Conservation (phyloP, 1,140 invertebrate species). For the Campoletis sonorensis region DNA sequence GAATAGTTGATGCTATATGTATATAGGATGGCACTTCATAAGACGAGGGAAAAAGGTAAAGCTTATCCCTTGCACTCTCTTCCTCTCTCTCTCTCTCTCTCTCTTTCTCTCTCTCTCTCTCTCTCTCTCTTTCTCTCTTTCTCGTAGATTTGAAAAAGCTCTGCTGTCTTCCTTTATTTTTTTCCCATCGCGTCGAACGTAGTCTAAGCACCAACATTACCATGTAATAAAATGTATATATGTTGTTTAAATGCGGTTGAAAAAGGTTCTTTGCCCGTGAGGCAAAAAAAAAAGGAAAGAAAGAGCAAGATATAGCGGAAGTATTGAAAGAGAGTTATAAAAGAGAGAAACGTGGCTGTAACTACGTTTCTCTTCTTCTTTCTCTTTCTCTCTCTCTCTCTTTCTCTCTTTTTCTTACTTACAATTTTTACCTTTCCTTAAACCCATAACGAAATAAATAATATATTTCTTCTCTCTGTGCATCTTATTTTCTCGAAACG, state of each 20-base stretch:
- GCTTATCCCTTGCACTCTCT: too few species aligned
- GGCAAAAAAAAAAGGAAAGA: not conserved
- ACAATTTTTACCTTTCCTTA: not conserved
- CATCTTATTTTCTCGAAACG: not conserved
- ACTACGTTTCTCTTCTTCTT: not conserved
- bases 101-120: too few species aligned
- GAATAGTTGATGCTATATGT: too few species aligned
- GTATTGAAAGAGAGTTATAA: constrained; percentile 23
- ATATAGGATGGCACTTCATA: not conserved
- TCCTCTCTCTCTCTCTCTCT: too few species aligned
- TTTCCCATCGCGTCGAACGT: not conserved
- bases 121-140: too few species aligned
- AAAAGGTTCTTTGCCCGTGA: constrained; percentile 30
- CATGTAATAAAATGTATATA: constrained; percentile 55
- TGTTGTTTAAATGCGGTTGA: constrained; percentile 52
- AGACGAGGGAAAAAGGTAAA: too few species aligned
- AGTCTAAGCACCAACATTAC: constrained; percentile 40
- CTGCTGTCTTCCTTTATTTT: not conserved
- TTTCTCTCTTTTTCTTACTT: too few species aligned
- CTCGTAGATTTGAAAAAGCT: too few species aligned
- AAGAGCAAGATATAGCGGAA: not conserved
- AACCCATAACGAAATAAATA: not conserved
- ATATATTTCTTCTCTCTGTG: not conserved
- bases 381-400: not conserved
- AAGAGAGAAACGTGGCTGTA: constrained; percentile 35